phyloP scores from a whole-genome alignment of 2,797 vertebrate genomes.

The Allobates femoralis region DNA sequence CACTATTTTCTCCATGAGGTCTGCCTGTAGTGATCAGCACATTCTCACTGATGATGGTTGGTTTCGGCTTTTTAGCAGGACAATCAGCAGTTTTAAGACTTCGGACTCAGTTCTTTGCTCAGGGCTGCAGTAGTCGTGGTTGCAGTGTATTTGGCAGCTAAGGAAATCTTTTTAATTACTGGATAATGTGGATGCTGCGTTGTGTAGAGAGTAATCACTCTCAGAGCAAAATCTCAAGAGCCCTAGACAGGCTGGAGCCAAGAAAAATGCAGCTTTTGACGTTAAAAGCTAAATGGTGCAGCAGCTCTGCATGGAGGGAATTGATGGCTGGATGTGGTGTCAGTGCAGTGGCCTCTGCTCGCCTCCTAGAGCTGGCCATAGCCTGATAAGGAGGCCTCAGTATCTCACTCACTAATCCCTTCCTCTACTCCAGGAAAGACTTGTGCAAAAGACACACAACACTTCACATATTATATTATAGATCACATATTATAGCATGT shows the following conservation, averaged over 20 bases:
- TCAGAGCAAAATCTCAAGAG: conserved; percentile 76
- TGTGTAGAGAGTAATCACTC: conserved; percentile 77
- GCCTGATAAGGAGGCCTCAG: conserved; percentile 71
- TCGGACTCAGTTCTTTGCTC: conserved; percentile 5
- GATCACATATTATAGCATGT: neutral
- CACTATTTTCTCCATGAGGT: neutral
- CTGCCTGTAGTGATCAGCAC: neutral
- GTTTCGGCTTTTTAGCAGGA: neutral
- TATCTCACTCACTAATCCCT: conserved; percentile 34
- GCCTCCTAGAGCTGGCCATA: conserved; percentile 46
- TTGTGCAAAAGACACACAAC: neutral
- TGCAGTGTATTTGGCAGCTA: conserved; percentile 47
- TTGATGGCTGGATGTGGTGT: conserved; percentile 80
- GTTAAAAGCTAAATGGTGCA: conserved; percentile 84
- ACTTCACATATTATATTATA: neutral
- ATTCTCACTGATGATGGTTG: neutral
- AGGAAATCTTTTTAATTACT: conserved; percentile 75
- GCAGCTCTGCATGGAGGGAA: conserved; percentile 76
- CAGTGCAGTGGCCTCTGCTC: conserved; percentile 74
- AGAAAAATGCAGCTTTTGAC: conserved; percentile 86
- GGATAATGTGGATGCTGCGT: conserved; percentile 76
- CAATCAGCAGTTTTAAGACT: neutral
- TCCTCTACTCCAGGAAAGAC: neutral
- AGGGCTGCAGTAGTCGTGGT: conserved; percentile 25
- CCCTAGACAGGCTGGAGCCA: conserved; percentile 87